These are phyloP conservation scores for Glandiceps talaboti DNA, from an alignment of 53 echinoderm and acorn worm species.

Conservation along the genomic window DNA sequence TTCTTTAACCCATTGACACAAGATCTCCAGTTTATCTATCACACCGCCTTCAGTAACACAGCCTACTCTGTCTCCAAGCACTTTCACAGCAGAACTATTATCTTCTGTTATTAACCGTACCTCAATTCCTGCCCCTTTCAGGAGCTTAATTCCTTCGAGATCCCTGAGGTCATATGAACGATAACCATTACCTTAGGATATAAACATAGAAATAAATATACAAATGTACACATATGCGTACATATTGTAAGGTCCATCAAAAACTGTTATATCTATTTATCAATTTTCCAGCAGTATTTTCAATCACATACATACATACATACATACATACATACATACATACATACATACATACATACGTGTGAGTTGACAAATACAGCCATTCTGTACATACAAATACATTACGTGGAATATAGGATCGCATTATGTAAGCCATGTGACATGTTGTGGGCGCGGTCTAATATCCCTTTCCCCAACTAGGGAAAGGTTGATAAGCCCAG, in stretches of 20 bases:
- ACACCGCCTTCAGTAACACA: constrained; percentile 32
- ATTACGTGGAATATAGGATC: too few relatives aligned
- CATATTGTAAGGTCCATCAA: not conserved
- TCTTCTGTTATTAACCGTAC: constrained; percentile 18
- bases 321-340: too few relatives aligned
- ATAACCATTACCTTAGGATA: constrained; percentile 54
- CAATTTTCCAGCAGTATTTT: too few relatives aligned
- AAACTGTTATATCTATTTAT: too few relatives aligned
- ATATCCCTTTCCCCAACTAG: too few relatives aligned
- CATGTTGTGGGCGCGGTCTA: too few relatives aligned
- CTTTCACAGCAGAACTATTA: constrained; percentile 26
- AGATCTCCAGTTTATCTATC: constrained; percentile 37
- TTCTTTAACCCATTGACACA: constrained; percentile 60
- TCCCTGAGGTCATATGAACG: constrained; percentile 70
- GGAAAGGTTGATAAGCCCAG: too few relatives aligned
- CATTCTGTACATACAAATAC: too few relatives aligned
- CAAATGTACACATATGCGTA: not conserved
- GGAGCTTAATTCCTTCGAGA: constrained; percentile 47
- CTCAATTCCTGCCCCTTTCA: constrained; percentile 39
- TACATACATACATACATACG: too few relatives aligned
- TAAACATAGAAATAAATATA: constrained; percentile 8
- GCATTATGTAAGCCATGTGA: too few relatives aligned
- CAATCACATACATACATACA: too few relatives aligned
- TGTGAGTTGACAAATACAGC: too few relatives aligned
- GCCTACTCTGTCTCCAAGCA: constrained; percentile 40